phyloP scores from a whole-genome alignment of 2,797 vertebrate genomes.

The Periophthalmus magnuspinnatus region DNA sequence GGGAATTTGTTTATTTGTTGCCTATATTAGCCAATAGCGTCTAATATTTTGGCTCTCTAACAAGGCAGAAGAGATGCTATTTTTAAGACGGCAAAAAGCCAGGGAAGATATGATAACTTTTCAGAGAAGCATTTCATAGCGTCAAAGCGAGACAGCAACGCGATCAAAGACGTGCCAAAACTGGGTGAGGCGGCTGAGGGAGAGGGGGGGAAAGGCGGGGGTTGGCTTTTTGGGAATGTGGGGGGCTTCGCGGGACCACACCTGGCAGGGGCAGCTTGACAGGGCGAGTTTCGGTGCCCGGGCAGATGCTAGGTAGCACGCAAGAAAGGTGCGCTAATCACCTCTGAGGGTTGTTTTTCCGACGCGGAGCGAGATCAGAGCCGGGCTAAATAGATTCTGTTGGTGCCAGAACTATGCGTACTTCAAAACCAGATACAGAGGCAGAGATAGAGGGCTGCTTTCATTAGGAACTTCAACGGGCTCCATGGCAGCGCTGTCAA shows the following conservation, averaged over 20 bases:
- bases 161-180: constrained; percentile 20
- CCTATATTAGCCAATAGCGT: background rate
- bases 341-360: constrained; percentile 55
- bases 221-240: background rate
- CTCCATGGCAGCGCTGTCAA: constrained; percentile 5
- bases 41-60: background rate
- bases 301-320: constrained; percentile 56
- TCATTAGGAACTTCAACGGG: background rate
- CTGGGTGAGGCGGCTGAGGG: background rate
- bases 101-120: background rate
- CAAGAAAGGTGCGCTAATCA: constrained; percentile 62
- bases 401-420: constrained; percentile 15
- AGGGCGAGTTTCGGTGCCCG: constrained; percentile 14
- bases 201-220: background rate
- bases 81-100: background rate
- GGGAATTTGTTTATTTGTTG: background rate
- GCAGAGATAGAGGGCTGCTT: constrained; percentile 3
- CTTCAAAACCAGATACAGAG: constrained; percentile 15
- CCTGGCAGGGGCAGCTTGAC: constrained; percentile 53
- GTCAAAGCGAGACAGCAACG: constrained; percentile 9
- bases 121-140: constrained; percentile 35
- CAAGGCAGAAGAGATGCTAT: background rate
- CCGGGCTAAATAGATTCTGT: constrained; percentile 32
- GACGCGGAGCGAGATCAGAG: constrained; percentile 63
- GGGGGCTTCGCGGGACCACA: constrained; percentile 31